Conservation (phyloP, 2,888 invertebrate genomes). For the Thumatha senex region DNA sequence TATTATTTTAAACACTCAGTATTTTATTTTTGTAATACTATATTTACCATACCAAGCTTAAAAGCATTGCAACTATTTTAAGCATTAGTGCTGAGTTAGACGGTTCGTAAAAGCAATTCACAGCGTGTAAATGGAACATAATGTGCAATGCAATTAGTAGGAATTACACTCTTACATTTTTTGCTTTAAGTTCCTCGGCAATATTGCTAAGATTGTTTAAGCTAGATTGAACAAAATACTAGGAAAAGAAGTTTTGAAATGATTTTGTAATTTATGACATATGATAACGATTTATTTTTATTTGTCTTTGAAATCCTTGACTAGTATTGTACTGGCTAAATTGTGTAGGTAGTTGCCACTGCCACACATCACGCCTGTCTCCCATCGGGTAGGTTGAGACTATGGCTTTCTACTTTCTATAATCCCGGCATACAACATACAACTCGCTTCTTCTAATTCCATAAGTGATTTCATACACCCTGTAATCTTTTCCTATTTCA, state of each 20-base stretch:
- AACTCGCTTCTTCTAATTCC: too few relatives aligned
- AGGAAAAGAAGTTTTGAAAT: neutral
- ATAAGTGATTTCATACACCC: too few relatives aligned
- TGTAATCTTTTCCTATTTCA: too few relatives aligned
- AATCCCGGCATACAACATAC: too few relatives aligned
- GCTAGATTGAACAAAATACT: neutral
- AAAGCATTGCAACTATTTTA: constrained; percentile 3
- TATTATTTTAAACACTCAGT: neutral
- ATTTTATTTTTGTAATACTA: neutral
- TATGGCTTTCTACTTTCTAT: too few relatives aligned
- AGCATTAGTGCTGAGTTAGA: constrained; percentile 8
- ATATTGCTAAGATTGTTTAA: neutral
- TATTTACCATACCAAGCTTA: neutral
- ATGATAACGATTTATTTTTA: too few relatives aligned
- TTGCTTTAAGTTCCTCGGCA: neutral
- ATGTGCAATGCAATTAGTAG: constrained; percentile 11
- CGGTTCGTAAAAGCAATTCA: constrained; percentile 10
- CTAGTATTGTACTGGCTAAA: too few relatives aligned
- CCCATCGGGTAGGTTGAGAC: too few relatives aligned
- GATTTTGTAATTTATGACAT: too few relatives aligned
- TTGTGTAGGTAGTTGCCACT: too few relatives aligned
- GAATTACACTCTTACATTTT: constrained; percentile 5
- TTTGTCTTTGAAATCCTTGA: too few relatives aligned
- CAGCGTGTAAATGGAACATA: constrained; percentile 5
- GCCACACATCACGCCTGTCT: too few relatives aligned